Evolutionary conservation across 2,888 invertebrate genomes (phyloP).

Genomic region (Clunio marinus): DNA sequence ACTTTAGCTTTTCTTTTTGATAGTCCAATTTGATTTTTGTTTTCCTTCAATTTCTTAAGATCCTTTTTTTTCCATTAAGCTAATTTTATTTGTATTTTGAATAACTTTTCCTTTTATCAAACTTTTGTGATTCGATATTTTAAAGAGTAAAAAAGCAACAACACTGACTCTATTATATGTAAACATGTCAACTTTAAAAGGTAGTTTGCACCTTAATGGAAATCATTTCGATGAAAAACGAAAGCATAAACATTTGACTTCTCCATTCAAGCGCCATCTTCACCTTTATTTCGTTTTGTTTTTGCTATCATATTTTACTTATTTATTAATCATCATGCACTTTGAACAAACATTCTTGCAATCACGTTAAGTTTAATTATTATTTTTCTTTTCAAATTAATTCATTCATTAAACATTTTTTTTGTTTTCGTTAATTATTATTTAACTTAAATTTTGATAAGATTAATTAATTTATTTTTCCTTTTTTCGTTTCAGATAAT

Average conservation of each 20-base stretch:
- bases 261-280: too few relatives aligned
- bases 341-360: too few relatives aligned
- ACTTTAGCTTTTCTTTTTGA: constrained; percentile 2
- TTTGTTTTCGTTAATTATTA: too few relatives aligned
- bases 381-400: too few relatives aligned
- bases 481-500: too few relatives aligned
- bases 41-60: background rate
- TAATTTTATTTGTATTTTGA: constrained; percentile 28
- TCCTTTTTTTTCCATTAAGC: background rate
- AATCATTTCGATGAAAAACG: background rate
- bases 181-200: constrained; percentile 7
- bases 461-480: constrained; percentile 2
- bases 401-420: too few relatives aligned
- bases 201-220: background rate
- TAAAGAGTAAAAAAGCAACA: constrained; percentile 38
- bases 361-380: too few relatives aligned
- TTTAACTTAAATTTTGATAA: background rate
- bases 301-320: too few relatives aligned
- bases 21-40: background rate
- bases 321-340: too few relatives aligned
- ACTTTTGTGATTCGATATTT: constrained; percentile 13
- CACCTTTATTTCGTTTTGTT: too few relatives aligned
- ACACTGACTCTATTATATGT: constrained; percentile 28
- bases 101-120: constrained; percentile 5
- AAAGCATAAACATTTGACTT: background rate